A percentile compares a stretch with the other conserved stretches of the same genome.
Conservation (phyloP, 2,888 invertebrate genomes). For the Alsophila aescularia region DNA sequence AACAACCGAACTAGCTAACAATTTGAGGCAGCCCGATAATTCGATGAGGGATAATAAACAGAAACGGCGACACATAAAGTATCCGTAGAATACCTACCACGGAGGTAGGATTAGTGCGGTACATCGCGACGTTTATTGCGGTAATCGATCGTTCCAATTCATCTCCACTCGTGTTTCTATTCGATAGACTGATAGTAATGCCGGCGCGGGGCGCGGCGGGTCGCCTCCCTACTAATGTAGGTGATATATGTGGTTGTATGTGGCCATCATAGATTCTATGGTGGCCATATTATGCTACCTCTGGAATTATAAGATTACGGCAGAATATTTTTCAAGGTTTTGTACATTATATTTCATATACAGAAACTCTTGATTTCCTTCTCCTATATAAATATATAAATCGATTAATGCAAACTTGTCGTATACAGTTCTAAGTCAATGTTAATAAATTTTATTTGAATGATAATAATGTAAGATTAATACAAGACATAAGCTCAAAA, state of each 20-base stretch:
- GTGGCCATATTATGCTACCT: background rate
- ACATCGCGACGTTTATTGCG: constrained; percentile 30
- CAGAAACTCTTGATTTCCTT: too few relatives aligned
- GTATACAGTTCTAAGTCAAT: too few relatives aligned
- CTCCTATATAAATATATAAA: too few relatives aligned
- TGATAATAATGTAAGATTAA: too few relatives aligned
- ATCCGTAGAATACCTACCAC: constrained; percentile 25
- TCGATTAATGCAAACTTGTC: too few relatives aligned
- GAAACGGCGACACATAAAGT: constrained; percentile 19
- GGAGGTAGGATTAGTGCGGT: constrained; percentile 24
- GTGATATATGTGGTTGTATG: background rate
- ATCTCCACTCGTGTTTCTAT: constrained; percentile 27
- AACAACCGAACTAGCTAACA: background rate
- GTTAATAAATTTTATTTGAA: too few relatives aligned
- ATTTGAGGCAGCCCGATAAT: constrained; percentile 8
- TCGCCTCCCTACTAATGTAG: constrained; percentile 2
- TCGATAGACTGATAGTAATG: constrained; percentile 28
- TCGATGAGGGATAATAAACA: constrained; percentile 22
- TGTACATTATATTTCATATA: too few relatives aligned
- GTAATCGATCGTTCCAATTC: constrained; percentile 37
- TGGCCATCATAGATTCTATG: background rate
- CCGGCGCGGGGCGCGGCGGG: constrained; percentile 9
- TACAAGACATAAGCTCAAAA: too few relatives aligned
- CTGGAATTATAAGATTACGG: too few relatives aligned
- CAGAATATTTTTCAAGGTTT: too few relatives aligned